phyloP scores from a whole-genome alignment of 2,797 vertebrate species.

The Oophaga sylvatica region DNA sequence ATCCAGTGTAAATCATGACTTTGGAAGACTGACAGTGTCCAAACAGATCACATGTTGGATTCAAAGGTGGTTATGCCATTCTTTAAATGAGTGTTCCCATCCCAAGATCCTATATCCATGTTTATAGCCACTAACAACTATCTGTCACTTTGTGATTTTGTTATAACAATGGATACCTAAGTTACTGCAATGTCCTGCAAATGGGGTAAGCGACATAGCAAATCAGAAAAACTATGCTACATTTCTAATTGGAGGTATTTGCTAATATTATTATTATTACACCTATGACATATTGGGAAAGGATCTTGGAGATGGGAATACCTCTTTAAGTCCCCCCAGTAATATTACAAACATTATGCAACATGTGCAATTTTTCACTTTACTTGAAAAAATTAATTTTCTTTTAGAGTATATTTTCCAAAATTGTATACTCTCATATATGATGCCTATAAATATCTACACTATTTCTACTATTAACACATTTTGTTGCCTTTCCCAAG shows the following conservation, averaged over 20 bases:
- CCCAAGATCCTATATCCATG: too few relatives aligned
- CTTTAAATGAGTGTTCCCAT: too few relatives aligned
- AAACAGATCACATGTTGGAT: background rate
- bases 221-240: too few relatives aligned
- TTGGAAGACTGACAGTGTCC: background rate
- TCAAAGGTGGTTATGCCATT: background rate
- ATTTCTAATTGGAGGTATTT: too few relatives aligned
- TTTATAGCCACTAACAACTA: too few relatives aligned
- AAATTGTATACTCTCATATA: background rate
- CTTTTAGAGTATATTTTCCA: background rate
- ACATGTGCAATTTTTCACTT: background rate
- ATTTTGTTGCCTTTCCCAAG: background rate
- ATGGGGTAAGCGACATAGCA: too few relatives aligned
- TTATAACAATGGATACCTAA: too few relatives aligned
- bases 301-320: too few relatives aligned
- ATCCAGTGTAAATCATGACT: background rate
- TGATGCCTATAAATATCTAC: background rate
- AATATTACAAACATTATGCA: background rate
- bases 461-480: background rate
- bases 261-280: too few relatives aligned
- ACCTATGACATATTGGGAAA: too few relatives aligned
- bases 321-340: background rate
- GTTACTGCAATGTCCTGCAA: too few relatives aligned
- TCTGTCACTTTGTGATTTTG: too few relatives aligned
- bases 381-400: background rate